phyloP scores from a whole-genome alignment of 2,797 vertebrate species.

The Coccyzus lansbergi region DNA sequence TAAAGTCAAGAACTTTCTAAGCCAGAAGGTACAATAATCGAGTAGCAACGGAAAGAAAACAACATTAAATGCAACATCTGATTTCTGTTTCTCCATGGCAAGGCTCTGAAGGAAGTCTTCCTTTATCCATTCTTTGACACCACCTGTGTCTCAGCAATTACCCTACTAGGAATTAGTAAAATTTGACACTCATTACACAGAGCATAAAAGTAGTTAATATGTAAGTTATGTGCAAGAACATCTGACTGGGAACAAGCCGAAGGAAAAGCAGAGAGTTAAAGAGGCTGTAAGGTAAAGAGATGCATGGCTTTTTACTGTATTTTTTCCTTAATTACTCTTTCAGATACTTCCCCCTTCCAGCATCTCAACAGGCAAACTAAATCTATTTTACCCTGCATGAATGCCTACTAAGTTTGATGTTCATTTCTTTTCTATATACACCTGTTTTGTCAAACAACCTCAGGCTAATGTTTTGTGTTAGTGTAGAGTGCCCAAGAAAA shows the following conservation, averaged over 20 bases:
- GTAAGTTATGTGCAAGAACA: not conserved
- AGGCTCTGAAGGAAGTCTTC: not conserved
- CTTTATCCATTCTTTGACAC: not conserved
- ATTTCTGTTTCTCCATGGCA: not conserved
- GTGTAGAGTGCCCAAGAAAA: conserved; percentile 19
- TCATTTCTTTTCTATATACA: not conserved
- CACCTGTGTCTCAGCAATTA: not conserved
- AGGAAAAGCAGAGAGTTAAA: not conserved
- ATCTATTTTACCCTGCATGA: not conserved
- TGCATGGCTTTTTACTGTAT: not conserved
- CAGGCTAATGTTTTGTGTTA: not conserved
- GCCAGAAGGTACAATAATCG: not conserved
- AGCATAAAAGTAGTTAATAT: not conserved
- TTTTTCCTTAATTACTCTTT: conserved; percentile 13
- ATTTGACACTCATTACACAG: not conserved
- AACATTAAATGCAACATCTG: not conserved
- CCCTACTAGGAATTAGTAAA: not conserved
- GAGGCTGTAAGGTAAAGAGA: not conserved
- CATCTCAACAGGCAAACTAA: not conserved
- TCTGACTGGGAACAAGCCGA: not conserved
- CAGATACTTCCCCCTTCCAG: not conserved
- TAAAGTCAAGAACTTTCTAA: not conserved
- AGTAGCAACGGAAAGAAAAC: not conserved
- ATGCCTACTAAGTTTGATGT: not conserved
- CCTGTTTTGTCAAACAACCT: not conserved